phyloP scores from a whole-genome alignment of 2,113 vertebrate species.

The Sorex araneus region DNA sequence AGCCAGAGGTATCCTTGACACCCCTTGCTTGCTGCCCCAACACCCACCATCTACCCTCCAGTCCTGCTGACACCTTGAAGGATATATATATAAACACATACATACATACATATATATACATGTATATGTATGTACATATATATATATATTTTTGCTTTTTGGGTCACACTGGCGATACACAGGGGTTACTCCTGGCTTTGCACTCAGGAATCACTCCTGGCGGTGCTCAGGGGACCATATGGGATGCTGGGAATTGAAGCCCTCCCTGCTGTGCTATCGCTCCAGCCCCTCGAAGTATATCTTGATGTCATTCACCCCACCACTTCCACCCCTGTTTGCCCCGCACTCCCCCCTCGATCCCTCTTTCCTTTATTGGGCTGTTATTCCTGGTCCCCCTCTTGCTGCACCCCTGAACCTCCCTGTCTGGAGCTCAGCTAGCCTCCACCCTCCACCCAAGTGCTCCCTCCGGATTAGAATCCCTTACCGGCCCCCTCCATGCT shows the following conservation, averaged over 20 bases:
- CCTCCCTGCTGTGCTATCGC: too few relatives aligned
- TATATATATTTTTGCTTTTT: too few relatives aligned
- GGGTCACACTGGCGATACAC: too few relatives aligned
- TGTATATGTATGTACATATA: too few relatives aligned
- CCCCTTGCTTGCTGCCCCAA: background rate
- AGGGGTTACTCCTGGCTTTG: too few relatives aligned
- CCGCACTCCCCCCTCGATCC: too few relatives aligned
- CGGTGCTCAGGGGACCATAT: too few relatives aligned
- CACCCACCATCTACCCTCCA: background rate
- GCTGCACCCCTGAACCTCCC: background rate
- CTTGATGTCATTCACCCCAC: background rate
- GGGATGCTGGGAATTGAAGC: too few relatives aligned
- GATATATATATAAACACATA: too few relatives aligned
- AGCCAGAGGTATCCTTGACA: background rate
- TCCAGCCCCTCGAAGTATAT: background rate
- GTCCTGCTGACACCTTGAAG: background rate
- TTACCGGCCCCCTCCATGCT: background rate
- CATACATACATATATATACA: too few relatives aligned
- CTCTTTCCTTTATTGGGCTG: background rate
- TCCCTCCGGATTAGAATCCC: slow-evolving; percentile 9
- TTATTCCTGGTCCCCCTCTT: background rate
- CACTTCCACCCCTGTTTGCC: too few relatives aligned
- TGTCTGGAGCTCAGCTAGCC: background rate
- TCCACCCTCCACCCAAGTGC: background rate
- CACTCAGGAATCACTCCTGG: too few relatives aligned